These are phyloP conservation scores for Halocynthia roretzi DNA, from an alignment of 23 tunicate genomes.

Conservation along the genomic window DNA sequence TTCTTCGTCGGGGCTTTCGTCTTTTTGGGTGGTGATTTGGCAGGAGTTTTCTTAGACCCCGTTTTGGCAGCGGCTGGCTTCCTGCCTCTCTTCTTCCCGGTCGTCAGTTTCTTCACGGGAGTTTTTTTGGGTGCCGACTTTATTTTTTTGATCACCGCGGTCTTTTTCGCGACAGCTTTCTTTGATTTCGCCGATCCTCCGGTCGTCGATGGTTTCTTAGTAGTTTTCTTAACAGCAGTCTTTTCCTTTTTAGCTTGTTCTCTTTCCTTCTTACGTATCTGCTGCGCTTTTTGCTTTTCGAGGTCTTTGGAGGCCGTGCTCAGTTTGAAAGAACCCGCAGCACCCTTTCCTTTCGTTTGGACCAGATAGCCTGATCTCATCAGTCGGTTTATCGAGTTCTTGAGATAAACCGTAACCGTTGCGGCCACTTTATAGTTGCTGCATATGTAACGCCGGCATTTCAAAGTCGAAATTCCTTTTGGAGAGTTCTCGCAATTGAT, in stretches of 20 bases:
- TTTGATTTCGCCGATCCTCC: neutral
- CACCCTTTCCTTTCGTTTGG: neutral
- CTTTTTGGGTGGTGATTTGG: neutral
- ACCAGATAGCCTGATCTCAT: neutral
- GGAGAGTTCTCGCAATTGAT: neutral
- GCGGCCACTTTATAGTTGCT: neutral
- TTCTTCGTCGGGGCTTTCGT: neutral
- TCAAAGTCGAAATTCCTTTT: neutral
- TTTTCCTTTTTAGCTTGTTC: neutral
- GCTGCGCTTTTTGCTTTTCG: neutral
- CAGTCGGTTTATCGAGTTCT: neutral
- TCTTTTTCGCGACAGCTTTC: neutral
- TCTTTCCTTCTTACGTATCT: neutral
- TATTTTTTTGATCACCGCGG: neutral
- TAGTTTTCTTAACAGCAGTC: neutral
- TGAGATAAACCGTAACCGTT: neutral
- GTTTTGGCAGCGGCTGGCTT: neutral
- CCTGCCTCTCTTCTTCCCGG: neutral
- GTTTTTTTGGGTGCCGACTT: neutral
- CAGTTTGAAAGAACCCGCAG: slow-evolving; percentile 5
- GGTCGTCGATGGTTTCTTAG: neutral
- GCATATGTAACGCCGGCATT: neutral
- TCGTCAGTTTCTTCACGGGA: neutral
- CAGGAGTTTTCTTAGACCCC: neutral
- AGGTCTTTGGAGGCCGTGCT: neutral